Percentiles rank a stretch among this genome's conserved stretches.
phyloP scores from a whole-genome alignment of 2,113 vertebrate genomes.

The Turdus rufiventris region DNA sequence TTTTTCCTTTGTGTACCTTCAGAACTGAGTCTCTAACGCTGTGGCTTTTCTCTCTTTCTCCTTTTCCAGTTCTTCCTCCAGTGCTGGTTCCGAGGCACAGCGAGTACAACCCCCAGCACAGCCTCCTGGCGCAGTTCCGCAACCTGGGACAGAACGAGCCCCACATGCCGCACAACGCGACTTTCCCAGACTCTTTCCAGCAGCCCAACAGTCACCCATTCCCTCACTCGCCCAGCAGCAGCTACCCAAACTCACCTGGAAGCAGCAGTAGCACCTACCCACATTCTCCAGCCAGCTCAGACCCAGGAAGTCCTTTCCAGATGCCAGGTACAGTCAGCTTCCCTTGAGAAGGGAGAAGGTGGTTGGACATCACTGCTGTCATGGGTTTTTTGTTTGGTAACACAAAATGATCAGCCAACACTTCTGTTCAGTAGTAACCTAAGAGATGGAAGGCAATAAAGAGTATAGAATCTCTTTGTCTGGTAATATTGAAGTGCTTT shows the following conservation, averaged over 20 bases:
- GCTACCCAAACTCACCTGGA: slow-evolving; percentile 92
- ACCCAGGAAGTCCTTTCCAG: slow-evolving; percentile 95
- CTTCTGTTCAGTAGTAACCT: neutral
- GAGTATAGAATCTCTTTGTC: neutral
- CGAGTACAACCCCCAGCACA: slow-evolving; percentile 97
- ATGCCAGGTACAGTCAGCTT: slow-evolving; percentile 85
- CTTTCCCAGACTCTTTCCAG: slow-evolving; percentile 90
- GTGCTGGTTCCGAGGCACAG: slow-evolving; percentile 98
- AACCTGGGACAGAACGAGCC: slow-evolving; percentile 92
- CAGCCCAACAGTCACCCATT: slow-evolving; percentile 82
- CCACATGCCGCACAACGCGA: slow-evolving; percentile 97
- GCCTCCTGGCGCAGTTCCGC: slow-evolving; percentile 94
- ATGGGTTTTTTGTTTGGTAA: neutral
- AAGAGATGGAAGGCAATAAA: neutral
- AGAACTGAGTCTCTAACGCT: neutral
- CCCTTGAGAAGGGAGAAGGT: neutral
- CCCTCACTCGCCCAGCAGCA: slow-evolving; percentile 85
- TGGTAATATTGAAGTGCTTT: neutral
- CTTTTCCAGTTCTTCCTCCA: slow-evolving; percentile 87
- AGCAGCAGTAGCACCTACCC: slow-evolving; percentile 93
- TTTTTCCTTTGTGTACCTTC: neutral
- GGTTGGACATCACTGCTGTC: neutral
- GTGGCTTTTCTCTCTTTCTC: neutral
- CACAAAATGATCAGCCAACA: neutral
- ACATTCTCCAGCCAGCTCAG: slow-evolving; percentile 92